A percentile compares a stretch with the other conserved stretches of the same genome.
Conservation (phyloP, 2,797 vertebrate genomes). For the Saguinus oedipus region DNA sequence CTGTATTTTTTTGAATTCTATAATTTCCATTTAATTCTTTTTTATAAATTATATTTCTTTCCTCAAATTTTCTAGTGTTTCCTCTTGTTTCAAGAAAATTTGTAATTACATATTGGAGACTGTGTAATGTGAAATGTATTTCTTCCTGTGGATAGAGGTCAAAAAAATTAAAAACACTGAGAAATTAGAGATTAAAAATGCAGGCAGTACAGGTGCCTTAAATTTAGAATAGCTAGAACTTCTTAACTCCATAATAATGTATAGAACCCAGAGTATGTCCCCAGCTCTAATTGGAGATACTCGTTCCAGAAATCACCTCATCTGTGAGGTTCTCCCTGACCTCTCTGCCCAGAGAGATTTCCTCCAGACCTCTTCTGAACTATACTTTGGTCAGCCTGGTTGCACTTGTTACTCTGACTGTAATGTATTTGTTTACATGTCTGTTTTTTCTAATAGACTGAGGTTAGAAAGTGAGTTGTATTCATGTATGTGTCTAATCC, state of each 20-base stretch:
- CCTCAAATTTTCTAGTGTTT: background rate
- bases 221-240: background rate
- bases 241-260: background rate
- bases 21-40: background rate
- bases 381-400: background rate
- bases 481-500: background rate
- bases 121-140: background rate
- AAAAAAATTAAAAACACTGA: constrained; percentile 38
- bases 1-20: background rate
- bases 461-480: background rate
- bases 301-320: background rate
- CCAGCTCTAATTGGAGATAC: constrained; percentile 43
- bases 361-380: background rate
- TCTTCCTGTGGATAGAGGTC: background rate
- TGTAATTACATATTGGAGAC: background rate
- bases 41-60: background rate
- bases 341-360: background rate
- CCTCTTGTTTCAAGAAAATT: background rate
- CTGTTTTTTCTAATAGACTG: constrained; percentile 36
- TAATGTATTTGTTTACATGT: constrained; percentile 11
- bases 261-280: background rate
- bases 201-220: background rate
- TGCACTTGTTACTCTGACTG: background rate
- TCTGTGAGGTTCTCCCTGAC: background rate
- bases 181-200: background rate